Conservation (phyloP, 2,113 vertebrate species). For the Mobula birostris region DNA sequence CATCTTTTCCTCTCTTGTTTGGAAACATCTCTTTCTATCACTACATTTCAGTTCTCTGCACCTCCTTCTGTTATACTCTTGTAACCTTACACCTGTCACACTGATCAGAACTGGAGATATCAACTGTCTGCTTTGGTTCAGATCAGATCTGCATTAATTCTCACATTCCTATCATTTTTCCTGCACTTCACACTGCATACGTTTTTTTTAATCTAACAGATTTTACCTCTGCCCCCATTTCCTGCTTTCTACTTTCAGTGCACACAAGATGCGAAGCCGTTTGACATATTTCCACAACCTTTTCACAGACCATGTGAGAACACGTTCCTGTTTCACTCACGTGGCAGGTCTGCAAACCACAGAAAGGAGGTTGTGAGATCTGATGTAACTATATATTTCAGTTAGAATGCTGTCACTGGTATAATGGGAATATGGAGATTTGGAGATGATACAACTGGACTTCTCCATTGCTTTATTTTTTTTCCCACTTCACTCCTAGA, state of each 20-base stretch:
- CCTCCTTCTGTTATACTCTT: neutral
- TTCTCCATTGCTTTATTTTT: neutral
- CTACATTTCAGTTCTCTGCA: neutral
- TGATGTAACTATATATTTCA: neutral
- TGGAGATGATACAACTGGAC: neutral
- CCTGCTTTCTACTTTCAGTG: neutral
- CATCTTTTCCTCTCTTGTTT: neutral
- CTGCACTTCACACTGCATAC: neutral
- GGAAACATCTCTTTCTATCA: neutral
- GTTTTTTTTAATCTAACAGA: neutral
- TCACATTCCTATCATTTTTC: neutral
- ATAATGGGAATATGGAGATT: neutral
- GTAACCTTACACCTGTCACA: neutral
- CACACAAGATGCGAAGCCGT: neutral
- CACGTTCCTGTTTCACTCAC: neutral
- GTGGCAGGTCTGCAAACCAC: too few relatives aligned
- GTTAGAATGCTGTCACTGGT: neutral
- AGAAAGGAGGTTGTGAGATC: neutral
- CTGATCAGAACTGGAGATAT: neutral
- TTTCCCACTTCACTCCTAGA: neutral
- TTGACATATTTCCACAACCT: neutral
- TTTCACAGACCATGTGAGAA: neutral
- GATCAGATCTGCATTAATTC: neutral
- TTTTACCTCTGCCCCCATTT: neutral
- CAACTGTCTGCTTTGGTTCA: neutral